Conservation (phyloP, 2,113 vertebrate genomes). For the Tenebrosternarchus preto region DNA sequence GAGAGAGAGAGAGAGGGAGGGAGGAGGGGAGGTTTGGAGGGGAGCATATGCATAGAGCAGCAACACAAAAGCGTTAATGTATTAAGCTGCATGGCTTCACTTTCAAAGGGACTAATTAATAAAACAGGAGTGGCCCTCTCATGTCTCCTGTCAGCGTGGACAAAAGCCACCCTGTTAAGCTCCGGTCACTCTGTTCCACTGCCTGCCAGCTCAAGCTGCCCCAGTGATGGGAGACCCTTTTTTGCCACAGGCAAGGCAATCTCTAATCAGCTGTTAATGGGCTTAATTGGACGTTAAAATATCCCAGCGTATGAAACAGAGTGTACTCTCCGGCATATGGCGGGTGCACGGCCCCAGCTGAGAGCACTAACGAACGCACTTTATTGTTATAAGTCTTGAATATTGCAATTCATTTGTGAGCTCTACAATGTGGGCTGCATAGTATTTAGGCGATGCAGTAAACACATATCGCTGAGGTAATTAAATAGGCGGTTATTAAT, state of each 20-base stretch:
- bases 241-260: slow-evolving; percentile 68
- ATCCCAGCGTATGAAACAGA: slow-evolving; percentile 73
- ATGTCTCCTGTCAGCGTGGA: slow-evolving; percentile 55
- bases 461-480: background rate
- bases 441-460: background rate
- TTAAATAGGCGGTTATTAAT: background rate
- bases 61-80: slow-evolving; percentile 53
- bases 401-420: background rate
- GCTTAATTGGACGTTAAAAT: slow-evolving; percentile 81
- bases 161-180: slow-evolving; percentile 59
- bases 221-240: slow-evolving; percentile 53
- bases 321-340: slow-evolving; percentile 74
- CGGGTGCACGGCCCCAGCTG: slow-evolving; percentile 55
- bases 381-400: background rate
- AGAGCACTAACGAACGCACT: slow-evolving; percentile 13
- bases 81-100: slow-evolving; percentile 53
- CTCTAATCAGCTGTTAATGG: slow-evolving; percentile 81
- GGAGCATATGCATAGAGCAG: slow-evolving; percentile 39
- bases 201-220: slow-evolving; percentile 48
- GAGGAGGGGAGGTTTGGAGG: slow-evolving; percentile 16
- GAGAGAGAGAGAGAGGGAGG: slow-evolving; percentile 31
- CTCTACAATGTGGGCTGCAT: background rate
- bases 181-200: slow-evolving; percentile 49
- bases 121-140: slow-evolving; percentile 52
- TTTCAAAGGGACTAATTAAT: slow-evolving; percentile 63